Base-by-base conservation (phyloP, 1,140 invertebrate species). In the Orius insidiosus region DNA sequence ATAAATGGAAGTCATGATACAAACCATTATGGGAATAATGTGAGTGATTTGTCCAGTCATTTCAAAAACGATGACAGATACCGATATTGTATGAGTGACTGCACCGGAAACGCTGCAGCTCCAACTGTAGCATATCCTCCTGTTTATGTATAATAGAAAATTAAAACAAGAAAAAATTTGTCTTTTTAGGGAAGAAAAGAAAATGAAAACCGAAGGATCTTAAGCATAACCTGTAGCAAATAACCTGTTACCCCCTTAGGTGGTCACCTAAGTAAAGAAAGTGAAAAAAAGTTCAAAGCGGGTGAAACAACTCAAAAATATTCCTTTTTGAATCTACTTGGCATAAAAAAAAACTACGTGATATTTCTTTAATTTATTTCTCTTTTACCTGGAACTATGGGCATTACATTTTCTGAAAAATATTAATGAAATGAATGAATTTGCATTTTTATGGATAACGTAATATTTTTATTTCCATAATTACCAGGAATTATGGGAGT, bases 1-100 rank as follows among this genome's bases (percentile, higher is more conserved):
- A 30, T 30, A 46, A 6, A 2, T 2, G 31, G 13, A 43, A n/a
- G n/a, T n/a, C n/a, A n/a, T n/a, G n/a, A n/a, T n/a, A 15, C 18
- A 6, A 32, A 62, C 60, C 80, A 98, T 95, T 43, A 96, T 86
- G 1, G 95, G 94, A 33, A 98, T 76, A 16, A 98, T 81, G 58
- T 98, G 92, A 7, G 87, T 92, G 53, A 98, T 92, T 67, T 97
- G 89, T 39, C 92, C 92, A 1, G 94, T 98, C 77, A 98, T 86
- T 67, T 98, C 95, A 63, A 96, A 95, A 32, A 96, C 85, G 54
- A 98, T 98, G 39, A 98, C 92, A 50, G 89, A 89, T 13, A 94
- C 93, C 2, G 90, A 96, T 32, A 98, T 92, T 1, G 93, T 95
- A 60, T 97, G 87, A 1, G 95, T 98, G 1, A 97, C 90, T 32